A percentile compares a stretch with the other conserved stretches of the same genome.
These are phyloP conservation scores for Chloropsis cyanopogon DNA, from an alignment of 2,113 vertebrate genomes.

Conservation along the genomic window DNA sequence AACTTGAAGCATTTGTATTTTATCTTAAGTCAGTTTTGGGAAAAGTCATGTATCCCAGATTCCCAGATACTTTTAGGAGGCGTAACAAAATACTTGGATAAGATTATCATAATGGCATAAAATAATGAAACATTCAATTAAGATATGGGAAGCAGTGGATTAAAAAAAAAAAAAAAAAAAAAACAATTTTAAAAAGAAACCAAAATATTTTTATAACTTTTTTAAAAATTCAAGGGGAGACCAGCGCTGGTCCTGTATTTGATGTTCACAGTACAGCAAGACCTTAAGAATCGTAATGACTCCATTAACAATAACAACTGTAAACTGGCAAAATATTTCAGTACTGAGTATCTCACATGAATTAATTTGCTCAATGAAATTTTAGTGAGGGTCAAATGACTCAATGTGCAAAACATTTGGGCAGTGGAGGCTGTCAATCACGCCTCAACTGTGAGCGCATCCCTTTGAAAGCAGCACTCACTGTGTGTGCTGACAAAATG, in stretches of 20 bases:
- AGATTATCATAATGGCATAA: background rate
- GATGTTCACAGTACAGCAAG: background rate
- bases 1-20: background rate
- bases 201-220: background rate
- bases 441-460: background rate
- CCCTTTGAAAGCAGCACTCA: background rate
- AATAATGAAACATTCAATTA: background rate
- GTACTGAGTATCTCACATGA: background rate
- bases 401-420: background rate
- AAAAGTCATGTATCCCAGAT: background rate
- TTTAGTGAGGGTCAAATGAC: background rate
- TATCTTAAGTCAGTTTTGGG: background rate
- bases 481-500: background rate
- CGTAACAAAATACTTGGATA: background rate
- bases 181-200: background rate
- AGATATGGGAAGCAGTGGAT: background rate
- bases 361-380: constrained; percentile 24
- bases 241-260: background rate
- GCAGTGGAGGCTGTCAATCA: background rate
- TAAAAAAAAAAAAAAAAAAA: background rate
- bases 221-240: background rate
- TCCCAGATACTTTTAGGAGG: background rate
- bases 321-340: background rate
- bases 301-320: background rate
- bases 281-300: constrained; percentile 1